A percentile compares a stretch with the other conserved stretches of the same genome.
These are phyloP conservation scores for Polyploca ridens DNA, from an alignment of 2,888 invertebrate species.

Conservation along the genomic window DNA sequence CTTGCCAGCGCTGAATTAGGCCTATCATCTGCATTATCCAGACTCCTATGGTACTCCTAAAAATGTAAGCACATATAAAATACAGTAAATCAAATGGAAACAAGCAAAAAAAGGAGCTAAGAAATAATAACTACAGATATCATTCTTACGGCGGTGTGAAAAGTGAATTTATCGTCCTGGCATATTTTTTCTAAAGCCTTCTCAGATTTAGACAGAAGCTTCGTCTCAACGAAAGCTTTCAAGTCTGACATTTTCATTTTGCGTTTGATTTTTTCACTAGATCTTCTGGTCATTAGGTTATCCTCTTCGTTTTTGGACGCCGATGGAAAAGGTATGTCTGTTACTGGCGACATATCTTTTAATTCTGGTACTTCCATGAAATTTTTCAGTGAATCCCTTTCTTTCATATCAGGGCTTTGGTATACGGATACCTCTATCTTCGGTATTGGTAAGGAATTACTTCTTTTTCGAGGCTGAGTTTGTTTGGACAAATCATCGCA, in stretches of 20 bases:
- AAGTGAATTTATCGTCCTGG: constrained; percentile 87
- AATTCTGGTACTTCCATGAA: constrained; percentile 91
- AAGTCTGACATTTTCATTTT: constrained; percentile 96
- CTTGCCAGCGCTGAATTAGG: constrained; percentile 89
- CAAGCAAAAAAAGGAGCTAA: constrained; percentile 33
- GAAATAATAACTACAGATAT: constrained; percentile 84
- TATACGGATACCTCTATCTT: constrained; percentile 95
- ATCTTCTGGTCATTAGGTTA: constrained; percentile 80
- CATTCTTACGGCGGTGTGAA: constrained; percentile 84
- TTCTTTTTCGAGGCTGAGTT: constrained; percentile 92
- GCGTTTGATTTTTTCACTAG: constrained; percentile 93
- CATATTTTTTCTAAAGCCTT: constrained; percentile 96
- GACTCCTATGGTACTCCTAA: constrained; percentile 92
- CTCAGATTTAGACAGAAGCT: constrained; percentile 95
- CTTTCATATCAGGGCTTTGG: constrained; percentile 89
- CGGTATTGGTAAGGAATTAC: constrained; percentile 96
- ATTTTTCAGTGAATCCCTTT: constrained; percentile 87
- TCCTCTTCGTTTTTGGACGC: constrained; percentile 72
- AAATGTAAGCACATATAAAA: constrained; percentile 32
- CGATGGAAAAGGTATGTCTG: constrained; percentile 78
- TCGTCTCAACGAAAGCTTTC: constrained; percentile 96
- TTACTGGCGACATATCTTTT: constrained; percentile 86
- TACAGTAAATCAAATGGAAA: constrained; percentile 17
- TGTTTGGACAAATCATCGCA: constrained; percentile 92
- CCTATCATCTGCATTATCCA: constrained; percentile 92